Evolutionary conservation across 2,113 vertebrate species (phyloP).

Genomic region (Gambusia holbrooki): DNA sequence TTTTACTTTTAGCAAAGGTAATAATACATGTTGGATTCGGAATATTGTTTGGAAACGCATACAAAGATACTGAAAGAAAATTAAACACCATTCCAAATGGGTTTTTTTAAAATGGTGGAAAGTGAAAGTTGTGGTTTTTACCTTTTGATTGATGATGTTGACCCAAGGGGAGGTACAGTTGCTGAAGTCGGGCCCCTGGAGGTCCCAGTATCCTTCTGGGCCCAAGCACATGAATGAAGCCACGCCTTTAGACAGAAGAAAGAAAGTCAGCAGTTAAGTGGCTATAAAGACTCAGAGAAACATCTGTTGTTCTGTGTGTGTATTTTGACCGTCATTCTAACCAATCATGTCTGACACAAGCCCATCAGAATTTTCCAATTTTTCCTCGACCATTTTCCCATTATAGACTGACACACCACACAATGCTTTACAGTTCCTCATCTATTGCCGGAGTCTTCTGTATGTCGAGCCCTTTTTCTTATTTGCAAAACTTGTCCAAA

Average conservation of each 20-base stretch:
- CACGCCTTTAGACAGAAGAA: slow-evolving; percentile 80
- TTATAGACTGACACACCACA: slow-evolving; percentile 4
- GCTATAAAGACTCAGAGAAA: background rate
- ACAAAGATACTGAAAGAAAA: background rate
- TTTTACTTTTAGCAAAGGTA: too few relatives aligned
- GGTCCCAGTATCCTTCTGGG: slow-evolving; percentile 91
- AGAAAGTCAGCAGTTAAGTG: background rate
- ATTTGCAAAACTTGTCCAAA: slow-evolving; percentile 30
- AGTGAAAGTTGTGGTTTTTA: slow-evolving; percentile 50
- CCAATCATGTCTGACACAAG: background rate
- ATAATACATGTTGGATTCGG: too few relatives aligned
- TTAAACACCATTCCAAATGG: background rate
- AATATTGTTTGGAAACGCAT: too few relatives aligned
- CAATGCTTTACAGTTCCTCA: background rate
- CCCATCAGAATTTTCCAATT: background rate
- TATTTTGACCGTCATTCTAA: background rate
- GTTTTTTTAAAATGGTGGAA: background rate
- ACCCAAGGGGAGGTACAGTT: slow-evolving; percentile 98
- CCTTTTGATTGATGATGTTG: slow-evolving; percentile 95
- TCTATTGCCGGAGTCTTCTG: background rate
- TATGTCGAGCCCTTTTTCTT: slow-evolving; percentile 11
- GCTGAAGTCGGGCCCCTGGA: slow-evolving; percentile 94
- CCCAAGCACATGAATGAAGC: slow-evolving; percentile 88
- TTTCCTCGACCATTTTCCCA: background rate
- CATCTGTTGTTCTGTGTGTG: background rate